phyloP scores from a whole-genome alignment of 2,888 invertebrate species.

The Euclidia mi region DNA sequence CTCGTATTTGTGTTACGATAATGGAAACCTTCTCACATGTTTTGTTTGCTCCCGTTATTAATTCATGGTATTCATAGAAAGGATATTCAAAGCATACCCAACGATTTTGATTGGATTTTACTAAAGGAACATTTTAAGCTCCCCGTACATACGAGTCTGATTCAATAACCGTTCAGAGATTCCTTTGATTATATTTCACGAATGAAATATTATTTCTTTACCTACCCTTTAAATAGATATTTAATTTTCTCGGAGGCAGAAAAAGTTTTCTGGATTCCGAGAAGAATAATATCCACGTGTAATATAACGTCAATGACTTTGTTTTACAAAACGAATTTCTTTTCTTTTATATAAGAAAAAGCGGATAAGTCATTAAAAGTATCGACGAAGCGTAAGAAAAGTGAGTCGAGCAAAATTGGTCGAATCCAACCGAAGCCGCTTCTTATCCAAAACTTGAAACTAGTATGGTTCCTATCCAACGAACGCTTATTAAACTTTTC shows the following conservation, averaged over 20 bases:
- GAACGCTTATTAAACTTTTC: slow-evolving; percentile 84
- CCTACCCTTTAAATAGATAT: slow-evolving; percentile 43
- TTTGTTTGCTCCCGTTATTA: slow-evolving; percentile 78
- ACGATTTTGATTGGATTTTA: slow-evolving; percentile 81
- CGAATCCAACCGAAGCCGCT: slow-evolving; percentile 72
- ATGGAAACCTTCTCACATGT: slow-evolving; percentile 69
- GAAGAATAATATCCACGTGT: slow-evolving; percentile 42
- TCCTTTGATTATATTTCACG: slow-evolving; percentile 47
- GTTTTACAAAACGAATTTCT: slow-evolving; percentile 62
- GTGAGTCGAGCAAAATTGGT: slow-evolving; percentile 77
- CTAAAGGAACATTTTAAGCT: slow-evolving; percentile 64
- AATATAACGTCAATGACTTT: slow-evolving; percentile 49
- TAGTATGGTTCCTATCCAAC: slow-evolving; percentile 75
- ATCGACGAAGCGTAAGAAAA: slow-evolving; percentile 82
- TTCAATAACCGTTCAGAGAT: slow-evolving; percentile 59
- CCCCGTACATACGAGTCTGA: slow-evolving; percentile 45
- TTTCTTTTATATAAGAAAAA: slow-evolving; percentile 72
- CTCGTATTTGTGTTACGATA: slow-evolving; percentile 70
- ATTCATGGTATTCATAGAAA: slow-evolving; percentile 73
- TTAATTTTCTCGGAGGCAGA: slow-evolving; percentile 38
- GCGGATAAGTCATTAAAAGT: slow-evolving; percentile 88
- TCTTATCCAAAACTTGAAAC: slow-evolving; percentile 83
- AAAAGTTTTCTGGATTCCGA: slow-evolving; percentile 30
- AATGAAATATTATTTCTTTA: slow-evolving; percentile 40
- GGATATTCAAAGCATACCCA: slow-evolving; percentile 69